Evolutionary conservation across 2,797 vertebrate genomes (phyloP), one percentile per base, ranked within the genome.

Genomic region (Odontamblyopus lacepedii): DNA sequence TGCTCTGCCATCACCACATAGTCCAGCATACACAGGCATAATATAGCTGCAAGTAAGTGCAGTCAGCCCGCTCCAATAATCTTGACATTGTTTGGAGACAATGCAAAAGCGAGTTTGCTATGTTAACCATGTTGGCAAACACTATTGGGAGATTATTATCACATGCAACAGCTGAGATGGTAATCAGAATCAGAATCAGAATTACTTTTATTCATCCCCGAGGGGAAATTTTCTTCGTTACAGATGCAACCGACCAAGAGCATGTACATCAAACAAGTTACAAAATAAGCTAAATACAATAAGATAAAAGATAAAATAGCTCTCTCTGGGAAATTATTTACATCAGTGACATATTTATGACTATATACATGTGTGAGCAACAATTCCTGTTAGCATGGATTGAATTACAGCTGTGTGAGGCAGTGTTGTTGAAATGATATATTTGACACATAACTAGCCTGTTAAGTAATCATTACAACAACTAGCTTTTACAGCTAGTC

Each of bases 101-200:
- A 83, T 74, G 41, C 70, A 78, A 80, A 76, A 32, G 56, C n/a
- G 41, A 63, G n/a, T 76, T 38, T 26, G 71, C 50, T 74, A 80
- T 78, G 76, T 79, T 75, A 75, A 70, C 53, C 70, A 77, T 77
- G 69, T 73, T 80, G 77, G 62, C 82, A 85, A 79, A 78, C 73
- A 70, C 57, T n/a, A 59, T 73, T 73, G 48, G 59, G 23, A 67
- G 63, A 82, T 80, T 78, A 72, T 66, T 73, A 83, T 75, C 77
- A 74, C 67, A 70, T 66, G 67, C 65, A 76, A 66, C 78, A 84
- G 81, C 74, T 82, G 72, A 84, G 77, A 82, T 9, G 2, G 75
- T 77, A 80, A n/a, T n/a, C n/a, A n/a, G n/a, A n/a, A n/a, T n/a
- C n/a, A n/a, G n/a, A n/a, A n/a, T n/a, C n/a, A n/a, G n/a, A n/a